Base-by-base conservation (phyloP, 2,888 invertebrate genomes). In the Pristionchus fissidentatus region DNA sequence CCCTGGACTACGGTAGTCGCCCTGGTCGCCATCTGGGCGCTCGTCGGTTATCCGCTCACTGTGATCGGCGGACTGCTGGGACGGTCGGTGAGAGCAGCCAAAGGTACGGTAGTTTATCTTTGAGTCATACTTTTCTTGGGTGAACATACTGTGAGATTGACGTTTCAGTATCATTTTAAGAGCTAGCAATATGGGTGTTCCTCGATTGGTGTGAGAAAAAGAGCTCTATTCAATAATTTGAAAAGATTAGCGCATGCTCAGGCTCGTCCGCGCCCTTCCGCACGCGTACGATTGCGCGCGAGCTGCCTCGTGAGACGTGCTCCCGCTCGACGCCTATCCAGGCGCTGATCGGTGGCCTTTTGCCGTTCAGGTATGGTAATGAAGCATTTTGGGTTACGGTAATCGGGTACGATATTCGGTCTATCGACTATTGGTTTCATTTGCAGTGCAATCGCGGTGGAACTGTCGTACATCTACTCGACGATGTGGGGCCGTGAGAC, bases 401-500 rank as follows among this genome's bases (percentile, higher is more conserved):
- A 7, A 7, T 22, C 22, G 29, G 3, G 8, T 38, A 32, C 60
- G n/a, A 73, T 79, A 26, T 35, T 15, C 8, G n/a, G n/a, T n/a
- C n/a, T 19, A 19, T 22, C 15, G 26, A 8, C 13, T 38, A 52
- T 41, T 52, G 26, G 15, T 46, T 32, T 49, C 8, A 10, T 13
- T 86, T 90, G 52, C 92, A 94, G 94, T 91, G 94, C 94, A 70
- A 94, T 94, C 84, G 94, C 93, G 13, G 92, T 94, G 35, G 94
- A 94, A 89, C 90, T 94, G 88, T 94, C 94, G 89, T 94, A 94
- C 91, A 93, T 94, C 85, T 94, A 94, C 90, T 93, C 94, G 79
- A 94, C 94, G 0, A 89, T 94, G 70, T 94, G 94, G 94, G 94
- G 94, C 1, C 91, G 94, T 26, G 94, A 94, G 87, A 93, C 93